Conservation (phyloP, 2,888 invertebrate genomes). For the Seira ritae region DNA sequence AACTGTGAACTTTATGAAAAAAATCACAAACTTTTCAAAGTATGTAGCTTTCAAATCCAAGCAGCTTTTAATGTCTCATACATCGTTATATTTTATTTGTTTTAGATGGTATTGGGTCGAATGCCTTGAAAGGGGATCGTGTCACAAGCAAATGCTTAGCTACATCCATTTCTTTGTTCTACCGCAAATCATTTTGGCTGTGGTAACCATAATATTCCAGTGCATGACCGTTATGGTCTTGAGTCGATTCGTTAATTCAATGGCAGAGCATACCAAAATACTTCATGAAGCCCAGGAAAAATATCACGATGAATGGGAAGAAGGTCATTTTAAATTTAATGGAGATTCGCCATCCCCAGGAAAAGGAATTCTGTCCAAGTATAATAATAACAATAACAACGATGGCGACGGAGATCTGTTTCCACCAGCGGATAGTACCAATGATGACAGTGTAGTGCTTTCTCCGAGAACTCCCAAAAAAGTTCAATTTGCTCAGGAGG, state of each 20-base stretch:
- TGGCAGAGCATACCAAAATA: constrained; percentile 32
- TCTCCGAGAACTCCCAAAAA: neutral
- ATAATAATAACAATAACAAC: neutral
- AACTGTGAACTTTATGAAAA: too few relatives aligned
- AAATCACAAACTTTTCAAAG: too few relatives aligned
- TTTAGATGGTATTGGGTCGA: constrained; percentile 71
- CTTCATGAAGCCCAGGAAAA: constrained; percentile 27
- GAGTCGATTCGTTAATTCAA: constrained; percentile 18
- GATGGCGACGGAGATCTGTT: neutral
- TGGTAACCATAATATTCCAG: constrained; percentile 59
- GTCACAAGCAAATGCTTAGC: constrained; percentile 48
- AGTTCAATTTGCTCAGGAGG: constrained; percentile 18
- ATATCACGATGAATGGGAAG: constrained; percentile 44
- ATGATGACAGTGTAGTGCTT: too few relatives aligned
- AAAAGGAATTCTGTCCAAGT: neutral
- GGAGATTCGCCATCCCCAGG: neutral
- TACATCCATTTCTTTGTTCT: constrained; percentile 67
- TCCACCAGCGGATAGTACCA: neutral
- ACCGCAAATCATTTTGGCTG: constrained; percentile 63
- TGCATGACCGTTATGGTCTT: constrained; percentile 26
- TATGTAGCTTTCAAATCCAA: too few relatives aligned
- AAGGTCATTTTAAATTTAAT: constrained; percentile 8
- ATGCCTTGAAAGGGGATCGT: constrained; percentile 50
- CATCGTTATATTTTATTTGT: too few relatives aligned
- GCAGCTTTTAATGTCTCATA: too few relatives aligned